Evolutionary conservation across 2,888 invertebrate species (phyloP), one percentile per base, ranked within the genome.

Genomic region (Torymus texanus): DNA sequence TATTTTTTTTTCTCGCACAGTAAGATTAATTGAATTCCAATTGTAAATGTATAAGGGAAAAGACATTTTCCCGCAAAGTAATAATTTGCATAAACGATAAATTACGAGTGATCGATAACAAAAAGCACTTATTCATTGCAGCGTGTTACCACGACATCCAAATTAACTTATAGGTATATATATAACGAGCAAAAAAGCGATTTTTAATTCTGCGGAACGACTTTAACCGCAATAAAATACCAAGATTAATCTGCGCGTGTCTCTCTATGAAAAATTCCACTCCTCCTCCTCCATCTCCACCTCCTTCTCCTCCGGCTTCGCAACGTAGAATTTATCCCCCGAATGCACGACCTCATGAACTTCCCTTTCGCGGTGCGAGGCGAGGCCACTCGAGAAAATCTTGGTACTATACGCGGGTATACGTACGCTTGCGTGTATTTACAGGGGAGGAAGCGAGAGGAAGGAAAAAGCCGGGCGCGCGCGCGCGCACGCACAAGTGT

Each of bases 161-260:
- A 70, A 50, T 56, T 18, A 59, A 59, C 58, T 70, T 12, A 29
- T 21, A n/a, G n/a, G n/a, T 21, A 21, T n/a, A 21, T 21, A 21
- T 18, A 16, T 16, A 14, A 29, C 16, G 18, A 2, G 12, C 4
- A n/a, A 58, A 41, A 50, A 51, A 58, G n/a, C 10, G 61, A 53
- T 63, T 72, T 72, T 53, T 53, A 61, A 67, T 59, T 29, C 29
- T 55, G 2, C 11, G 24, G 14, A 0, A 41, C 13, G 24, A 16
- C 29, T 68, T 75, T 68, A 75, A 75, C 68, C 53, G 61, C 68
- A 61, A 75, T 75, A 75, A 75, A 75, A 68, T 75, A 53, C 61
- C 61, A 75, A 75, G 67, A 75, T 62, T 75, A 75, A 75, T 75
- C 67, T 68, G 41, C 51, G 61, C 67, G 67, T 55, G 61, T 63